Percentiles rank a stretch among this genome's conserved stretches.
Conservation (phyloP, 2,888 invertebrate genomes). For the Cheilosia pagana region DNA sequence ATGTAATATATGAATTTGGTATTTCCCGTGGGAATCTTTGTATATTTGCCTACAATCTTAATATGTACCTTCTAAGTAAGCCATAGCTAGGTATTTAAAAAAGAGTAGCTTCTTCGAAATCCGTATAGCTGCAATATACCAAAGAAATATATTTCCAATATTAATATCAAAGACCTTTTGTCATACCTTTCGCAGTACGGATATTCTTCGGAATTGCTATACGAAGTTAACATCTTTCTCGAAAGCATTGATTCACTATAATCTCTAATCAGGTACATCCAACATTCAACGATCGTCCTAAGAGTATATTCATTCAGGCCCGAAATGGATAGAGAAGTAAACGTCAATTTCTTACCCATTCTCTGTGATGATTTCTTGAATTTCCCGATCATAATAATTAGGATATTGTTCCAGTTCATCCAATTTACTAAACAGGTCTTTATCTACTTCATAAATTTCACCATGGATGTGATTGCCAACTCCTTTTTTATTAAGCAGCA, state of each 20-base stretch:
- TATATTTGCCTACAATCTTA: too few relatives aligned
- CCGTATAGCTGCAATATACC: too few relatives aligned
- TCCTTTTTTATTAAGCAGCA: slow-evolving; percentile 89
- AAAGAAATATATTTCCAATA: too few relatives aligned
- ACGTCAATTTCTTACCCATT: slow-evolving; percentile 79
- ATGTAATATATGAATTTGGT: too few relatives aligned
- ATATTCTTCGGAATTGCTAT: slow-evolving; percentile 87
- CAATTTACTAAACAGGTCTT: slow-evolving; percentile 88
- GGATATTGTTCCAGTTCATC: slow-evolving; percentile 95
- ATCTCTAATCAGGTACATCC: slow-evolving; percentile 92
- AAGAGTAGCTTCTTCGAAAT: too few relatives aligned
- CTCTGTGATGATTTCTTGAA: slow-evolving; percentile 83
- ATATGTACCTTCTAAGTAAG: too few relatives aligned
- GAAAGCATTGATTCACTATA: slow-evolving; percentile 84
- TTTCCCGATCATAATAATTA: slow-evolving; percentile 89
- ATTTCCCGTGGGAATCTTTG: too few relatives aligned
- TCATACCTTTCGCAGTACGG: slow-evolving; percentile 90
- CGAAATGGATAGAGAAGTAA: slow-evolving; percentile 21
- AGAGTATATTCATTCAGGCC: slow-evolving; percentile 64
- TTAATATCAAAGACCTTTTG: too few relatives aligned
- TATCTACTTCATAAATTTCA: slow-evolving; percentile 93
- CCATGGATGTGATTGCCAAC: slow-evolving; percentile 88
- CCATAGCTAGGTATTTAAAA: too few relatives aligned
- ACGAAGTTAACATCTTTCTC: slow-evolving; percentile 82
- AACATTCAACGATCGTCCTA: slow-evolving; percentile 84